Conservation (phyloP, 2,888 invertebrate species). For the Hirtodrosophila cameraria region DNA sequence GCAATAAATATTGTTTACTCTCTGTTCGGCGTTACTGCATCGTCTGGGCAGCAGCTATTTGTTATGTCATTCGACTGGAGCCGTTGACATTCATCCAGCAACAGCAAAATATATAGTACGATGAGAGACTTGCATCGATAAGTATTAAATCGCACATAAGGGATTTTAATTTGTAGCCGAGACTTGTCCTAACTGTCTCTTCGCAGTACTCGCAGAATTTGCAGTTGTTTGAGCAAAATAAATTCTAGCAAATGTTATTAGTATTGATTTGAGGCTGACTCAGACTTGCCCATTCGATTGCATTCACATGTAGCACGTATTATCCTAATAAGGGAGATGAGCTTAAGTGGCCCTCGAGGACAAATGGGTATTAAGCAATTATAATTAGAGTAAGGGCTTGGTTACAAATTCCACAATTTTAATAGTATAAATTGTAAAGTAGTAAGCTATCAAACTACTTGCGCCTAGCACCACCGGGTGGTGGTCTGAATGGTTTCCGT, state of each 20-base stretch:
- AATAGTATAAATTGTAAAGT: background rate
- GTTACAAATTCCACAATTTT: too few species aligned
- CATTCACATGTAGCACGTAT: too few species aligned
- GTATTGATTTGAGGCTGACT: background rate
- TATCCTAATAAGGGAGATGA: too few species aligned
- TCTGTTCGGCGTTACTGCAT: conserved; percentile 48
- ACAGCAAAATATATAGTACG: conserved; percentile 31
- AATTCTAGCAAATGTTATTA: background rate
- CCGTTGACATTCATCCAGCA: conserved; percentile 67
- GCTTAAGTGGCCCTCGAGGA: too few species aligned
- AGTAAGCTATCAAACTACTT: conserved; percentile 41
- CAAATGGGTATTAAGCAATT: too few species aligned
- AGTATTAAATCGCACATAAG: conserved; percentile 56
- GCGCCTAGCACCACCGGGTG: conserved; percentile 70
- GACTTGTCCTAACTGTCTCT: conserved; percentile 4
- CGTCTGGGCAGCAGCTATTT: conserved; percentile 68
- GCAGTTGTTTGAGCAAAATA: background rate
- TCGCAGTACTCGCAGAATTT: background rate
- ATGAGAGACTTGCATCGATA: conserved; percentile 54
- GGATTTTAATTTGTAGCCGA: conserved; percentile 45
- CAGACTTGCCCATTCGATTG: background rate
- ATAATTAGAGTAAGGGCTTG: too few species aligned
- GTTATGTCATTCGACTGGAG: conserved; percentile 71
- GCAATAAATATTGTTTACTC: conserved; percentile 75
- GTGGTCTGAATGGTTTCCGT: conserved; percentile 88